Conservation (phyloP, 1,140 invertebrate genomes). For the Anadara kagoshimensis region DNA sequence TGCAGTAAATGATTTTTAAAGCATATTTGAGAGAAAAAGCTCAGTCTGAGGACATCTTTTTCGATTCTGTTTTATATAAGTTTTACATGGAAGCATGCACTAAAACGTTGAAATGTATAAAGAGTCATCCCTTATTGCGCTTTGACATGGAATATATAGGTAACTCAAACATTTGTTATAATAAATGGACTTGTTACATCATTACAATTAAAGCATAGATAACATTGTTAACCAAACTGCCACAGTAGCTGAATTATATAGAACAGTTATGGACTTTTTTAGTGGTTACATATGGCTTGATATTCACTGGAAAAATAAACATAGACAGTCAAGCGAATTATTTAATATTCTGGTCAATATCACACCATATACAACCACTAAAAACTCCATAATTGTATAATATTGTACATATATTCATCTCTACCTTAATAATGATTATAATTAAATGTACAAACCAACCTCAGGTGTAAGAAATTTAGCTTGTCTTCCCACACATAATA, state of each 20-base stretch:
- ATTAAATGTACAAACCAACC: constrained; percentile 52
- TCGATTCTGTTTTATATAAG: no score
- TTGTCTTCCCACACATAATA: constrained; percentile 94
- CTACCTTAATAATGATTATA: background rate
- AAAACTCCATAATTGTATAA: no score
- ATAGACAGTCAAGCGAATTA: background rate
- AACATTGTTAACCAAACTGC: background rate
- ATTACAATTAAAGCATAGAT: background rate
- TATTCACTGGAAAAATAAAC: background rate
- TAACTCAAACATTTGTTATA: no score
- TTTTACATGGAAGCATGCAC: no score
- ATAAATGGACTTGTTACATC: no score
- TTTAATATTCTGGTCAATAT: background rate
- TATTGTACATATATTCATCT: background rate
- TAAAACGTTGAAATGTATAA: no score
- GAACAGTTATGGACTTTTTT: background rate
- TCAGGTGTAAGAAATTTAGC: constrained; percentile 94
- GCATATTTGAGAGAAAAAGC: no score
- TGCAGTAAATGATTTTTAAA: no score
- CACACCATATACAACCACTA: no score
- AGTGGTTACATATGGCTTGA: background rate
- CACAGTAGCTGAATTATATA: background rate
- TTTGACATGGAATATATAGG: no score
- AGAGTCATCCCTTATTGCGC: no score
- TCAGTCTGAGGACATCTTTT: no score